Base-by-base conservation (phyloP, 2,888 invertebrate species). In the Pimpla rufipes region DNA sequence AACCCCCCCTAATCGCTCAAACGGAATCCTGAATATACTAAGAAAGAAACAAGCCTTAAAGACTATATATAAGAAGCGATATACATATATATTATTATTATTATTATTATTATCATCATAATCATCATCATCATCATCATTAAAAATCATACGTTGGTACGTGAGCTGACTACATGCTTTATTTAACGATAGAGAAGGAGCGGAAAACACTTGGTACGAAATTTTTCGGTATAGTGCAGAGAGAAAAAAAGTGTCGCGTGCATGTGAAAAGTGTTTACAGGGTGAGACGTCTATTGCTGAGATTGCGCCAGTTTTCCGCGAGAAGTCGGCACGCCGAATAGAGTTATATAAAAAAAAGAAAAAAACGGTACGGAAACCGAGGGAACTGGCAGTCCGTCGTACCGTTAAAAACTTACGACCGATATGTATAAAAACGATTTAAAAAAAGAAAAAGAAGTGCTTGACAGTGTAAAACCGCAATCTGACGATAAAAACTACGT, bases 401-500 rank as follows among this genome's bases (percentile, higher is more conserved):
- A 55, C 68, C 40, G 67, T 62, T 55, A 8, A 62, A 75, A 77
- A 71, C 42, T 13, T 79, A 55, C 29, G 29, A 71, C 42, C 50
- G 47, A 81, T 78, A 57, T 67, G 45, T 52, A 70, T 66, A 75
- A 74, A 70, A 70, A 70, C 7, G 40, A 35, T 42, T 67, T 40
- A 21, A 67, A 74, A 62, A 67, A 75, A 52, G 35, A 47, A 88
- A 81, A 89, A 88, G 88, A 86, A 75, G 23, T 35, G 7, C 52
- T n/a, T 52, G n/a, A 21, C 68, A 88, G 40, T 62, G 37, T 87
- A 88, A 86, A 85, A 80, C 79, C 66, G 86, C 85, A 84, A 86
- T 79, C 64, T 74, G 85, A 45, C 84, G 80, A 86, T 87, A 88
- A 87, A 89, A 88, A 73, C 81, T 85, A 88, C 85, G 68, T 79